Evolutionary conservation across 1,140 invertebrate species (phyloP), one percentile per base, ranked within the genome.

Genomic region (Sarcophaga bullata): DNA sequence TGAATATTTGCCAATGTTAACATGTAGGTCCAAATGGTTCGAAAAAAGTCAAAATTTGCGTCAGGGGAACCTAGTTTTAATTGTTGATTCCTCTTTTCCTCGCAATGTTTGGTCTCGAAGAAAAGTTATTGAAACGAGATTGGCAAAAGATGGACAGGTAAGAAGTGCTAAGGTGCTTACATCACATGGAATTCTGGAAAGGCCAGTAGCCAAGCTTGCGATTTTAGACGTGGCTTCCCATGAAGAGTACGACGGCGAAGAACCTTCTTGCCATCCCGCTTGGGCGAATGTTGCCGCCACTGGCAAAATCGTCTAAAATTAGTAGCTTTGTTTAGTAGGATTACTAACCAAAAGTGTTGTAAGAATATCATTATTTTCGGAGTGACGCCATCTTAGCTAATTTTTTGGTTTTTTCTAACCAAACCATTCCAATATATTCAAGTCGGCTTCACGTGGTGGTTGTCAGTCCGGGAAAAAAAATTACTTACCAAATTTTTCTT

Each of bases 61-160:
- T 8, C 17, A 78, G 7, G 49, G 48, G 8, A 50, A 82, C 47
- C 13, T 82, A 8, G 81, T 82, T 10, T 25, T 78, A 5, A 25
- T 82, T 84, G 86, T 82, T 85, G 85, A 82, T 7, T 37, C 78
- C 13, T 9, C 54, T 13, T 13, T 72, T 19, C 54, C 82, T 5
- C 15, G 82, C 37, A 73, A 76, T 49, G 13, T 89, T n/a, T n/a
- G 87, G 87, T 75, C 73, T 8, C 78, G 17, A 80, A 81, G 80
- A 50, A 52, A 19, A 81, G 46, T 86, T 8, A 72, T 84, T 5
- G 19, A 54, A 19, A 80, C 80, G 10, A 5, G 4, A 5, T 4
- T 17, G 37, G 25, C 48, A 9, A 47, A 75, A 13, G 72, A 84
- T 19, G 83, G 68, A 25, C 82, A 80, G 68, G 82, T 83, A 19